Evolutionary conservation across 1,140 invertebrate genomes (phyloP), one percentile per base, ranked within the genome.

Genomic region (Aplysia californica): DNA sequence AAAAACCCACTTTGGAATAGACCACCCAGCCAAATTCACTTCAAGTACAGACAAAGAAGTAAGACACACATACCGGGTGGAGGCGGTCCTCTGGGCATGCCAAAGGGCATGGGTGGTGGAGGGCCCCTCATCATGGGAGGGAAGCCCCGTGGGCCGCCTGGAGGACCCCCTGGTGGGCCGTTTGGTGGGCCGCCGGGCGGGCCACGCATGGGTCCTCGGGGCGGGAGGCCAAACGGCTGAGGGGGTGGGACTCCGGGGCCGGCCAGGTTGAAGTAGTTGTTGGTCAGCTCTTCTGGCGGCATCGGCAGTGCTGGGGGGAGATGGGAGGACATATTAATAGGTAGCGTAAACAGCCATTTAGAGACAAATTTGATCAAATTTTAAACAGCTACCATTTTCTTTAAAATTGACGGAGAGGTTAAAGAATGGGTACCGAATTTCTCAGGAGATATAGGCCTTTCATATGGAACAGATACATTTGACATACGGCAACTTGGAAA

Each of bases 181-280:
- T 82, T 82, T 73, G 67, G 55, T 0, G 61, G 76, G 26, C 72
- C 44, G 3, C 70, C 73, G 23, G 79, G 83, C 44, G 77, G 80
- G 26, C 84, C 80, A 29, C 77, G 78, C 18, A 80, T 80, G 1
- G 84, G 83, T 59, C 82, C 82, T 64, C 83, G 67, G 5, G 83
- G 82, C n/a, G 82, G 84, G 64, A 83, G 72, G 26, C 83, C 83
- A 73, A 69, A 58, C 0, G 56, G 74, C 29, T 71, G 50, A 10
- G 74, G 76, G 23, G 79, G 83, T 41, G 77, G 79, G 26, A 80
- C 85, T 64, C 83, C 87, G 59, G 82, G 80, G 61, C 75, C 83
- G 56, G 93, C 92, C 39, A 96, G 88, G 86, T 96, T 96, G 89
- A 96, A 96, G 90, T 94, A 96, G 85, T 96, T 95, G 86, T 95